These are phyloP conservation scores for Oasisia sp. DNA, from an alignment of 2,888 invertebrate species.

Conservation along the genomic window DNA sequence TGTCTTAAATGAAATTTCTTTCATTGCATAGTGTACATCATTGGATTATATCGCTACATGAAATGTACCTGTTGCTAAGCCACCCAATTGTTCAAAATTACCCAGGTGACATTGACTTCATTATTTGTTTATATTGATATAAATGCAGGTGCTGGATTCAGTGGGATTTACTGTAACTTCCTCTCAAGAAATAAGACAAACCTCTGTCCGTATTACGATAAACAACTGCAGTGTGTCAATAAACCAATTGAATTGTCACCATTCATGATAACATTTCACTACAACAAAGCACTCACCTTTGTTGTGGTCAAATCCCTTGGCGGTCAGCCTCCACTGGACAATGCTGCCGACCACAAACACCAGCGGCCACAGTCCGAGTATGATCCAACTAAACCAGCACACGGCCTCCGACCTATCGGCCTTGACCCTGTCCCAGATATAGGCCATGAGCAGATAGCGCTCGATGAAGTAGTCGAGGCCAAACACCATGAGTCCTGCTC, in stretches of 20 bases:
- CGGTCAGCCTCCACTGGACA: slow-evolving; percentile 78
- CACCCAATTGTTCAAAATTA: no score
- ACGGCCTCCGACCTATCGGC: slow-evolving; percentile 48
- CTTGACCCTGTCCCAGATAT: slow-evolving; percentile 78
- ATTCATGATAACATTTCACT: not conserved
- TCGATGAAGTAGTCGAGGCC: slow-evolving; percentile 82
- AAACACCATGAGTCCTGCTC: slow-evolving; percentile 78
- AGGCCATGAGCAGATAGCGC: slow-evolving; percentile 74
- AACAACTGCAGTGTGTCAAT: not conserved
- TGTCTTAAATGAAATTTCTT: no score
- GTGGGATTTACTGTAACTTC: not conserved
- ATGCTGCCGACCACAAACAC: slow-evolving; percentile 76
- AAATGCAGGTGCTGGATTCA: no score
- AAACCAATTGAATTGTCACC: not conserved
- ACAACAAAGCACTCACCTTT: slow-evolving; percentile 56
- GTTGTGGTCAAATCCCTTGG: slow-evolving; percentile 69
- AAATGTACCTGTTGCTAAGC: no score
- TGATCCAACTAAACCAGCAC: slow-evolving; percentile 80
- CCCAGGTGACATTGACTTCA: no score
- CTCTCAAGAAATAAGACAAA: not conserved
- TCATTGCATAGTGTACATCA: no score
- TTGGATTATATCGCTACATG: no score
- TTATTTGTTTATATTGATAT: no score
- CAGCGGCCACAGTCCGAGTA: slow-evolving; percentile 79
- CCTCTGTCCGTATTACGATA: not conserved